Evolutionary conservation across 2,797 vertebrate genomes (phyloP), one percentile per base, ranked within the genome.

Genomic region (Diglossa cyanea): DNA sequence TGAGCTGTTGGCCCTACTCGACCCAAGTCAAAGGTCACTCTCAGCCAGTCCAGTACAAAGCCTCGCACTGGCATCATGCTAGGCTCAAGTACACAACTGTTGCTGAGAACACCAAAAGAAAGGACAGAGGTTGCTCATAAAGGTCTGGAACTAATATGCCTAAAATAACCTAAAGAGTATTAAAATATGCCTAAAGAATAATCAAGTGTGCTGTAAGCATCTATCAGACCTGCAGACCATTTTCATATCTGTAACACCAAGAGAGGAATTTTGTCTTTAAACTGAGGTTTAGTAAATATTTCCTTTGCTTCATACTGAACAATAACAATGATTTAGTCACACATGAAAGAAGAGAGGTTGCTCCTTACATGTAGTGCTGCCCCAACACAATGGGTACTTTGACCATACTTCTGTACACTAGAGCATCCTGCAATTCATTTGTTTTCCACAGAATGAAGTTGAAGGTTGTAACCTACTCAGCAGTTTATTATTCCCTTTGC

Each of bases 311-410:
- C 48, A 18, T 23, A 37, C 21, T 30, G 75, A 55, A 55, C 50
- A 47, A 39, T 61, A 54, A 45, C 3, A 11, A 77, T 28, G 21
- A 63, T 53, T 37, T 51, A 76, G 53, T 73, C 28, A 57, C n/a
- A 73, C 13, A 37, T 9, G 18, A 74, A 92, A 77, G 45, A 25
- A 31, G 16, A 45, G 30, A 87, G 7, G 57, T 51, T 79, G 23
- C 10, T 87, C 24, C 30, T 81, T 54, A 58, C 13, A 15, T 5
- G 9, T 21, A 73, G 17, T 30, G 31, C 42, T 71, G 35, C 25
- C 42, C 30, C 0, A 3, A 50, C 20, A 57, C 26, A 25, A 37
- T 0, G 0, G 10, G 7, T 33, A 39, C 37, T 76, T 86, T 67
- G 33, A 61, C 40, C 19, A 6, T 35, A 40, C 10, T 25, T 75